Percentiles rank a stretch among this genome's conserved stretches.
Conservation (phyloP, 2,797 vertebrate genomes). For the Nannoperca obscura region DNA sequence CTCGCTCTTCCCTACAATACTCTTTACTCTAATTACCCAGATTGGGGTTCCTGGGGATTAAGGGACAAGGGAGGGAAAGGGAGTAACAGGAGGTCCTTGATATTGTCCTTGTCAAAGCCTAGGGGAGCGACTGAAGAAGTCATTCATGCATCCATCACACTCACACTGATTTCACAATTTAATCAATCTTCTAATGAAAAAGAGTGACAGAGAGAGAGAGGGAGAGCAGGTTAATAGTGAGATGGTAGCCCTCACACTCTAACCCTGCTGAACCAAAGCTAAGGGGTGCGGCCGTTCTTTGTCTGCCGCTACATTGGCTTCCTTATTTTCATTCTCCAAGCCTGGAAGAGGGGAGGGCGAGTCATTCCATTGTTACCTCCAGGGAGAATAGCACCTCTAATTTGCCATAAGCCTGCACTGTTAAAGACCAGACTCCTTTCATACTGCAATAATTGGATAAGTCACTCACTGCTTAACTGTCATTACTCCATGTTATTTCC, state of each 20-base stretch:
- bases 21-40: constrained; percentile 86
- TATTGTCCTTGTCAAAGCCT: constrained; percentile 86
- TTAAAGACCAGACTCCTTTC: constrained; percentile 92
- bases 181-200: constrained; percentile 86
- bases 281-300: constrained; percentile 81
- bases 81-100: constrained; percentile 78
- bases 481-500: constrained; percentile 79
- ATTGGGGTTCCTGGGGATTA: constrained; percentile 85
- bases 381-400: constrained; percentile 90
- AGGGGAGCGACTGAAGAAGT: constrained; percentile 81
- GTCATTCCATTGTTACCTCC: constrained; percentile 78
- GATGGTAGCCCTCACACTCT: constrained; percentile 77
- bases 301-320: constrained; percentile 85
- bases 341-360: constrained; percentile 60
- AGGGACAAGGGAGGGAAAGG: constrained; percentile 63
- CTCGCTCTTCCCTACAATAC: constrained; percentile 66
- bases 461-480: constrained; percentile 87
- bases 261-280: constrained; percentile 82
- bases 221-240: constrained; percentile 39
- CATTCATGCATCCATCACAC: constrained; percentile 85
- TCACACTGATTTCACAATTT: constrained; percentile 85
- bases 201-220: constrained; percentile 65
- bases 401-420: constrained; percentile 90
- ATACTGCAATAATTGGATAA: constrained; percentile 90
- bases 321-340: constrained; percentile 84